phyloP scores from a whole-genome alignment of 2,888 invertebrate species.

The Drosophila birchii region DNA sequence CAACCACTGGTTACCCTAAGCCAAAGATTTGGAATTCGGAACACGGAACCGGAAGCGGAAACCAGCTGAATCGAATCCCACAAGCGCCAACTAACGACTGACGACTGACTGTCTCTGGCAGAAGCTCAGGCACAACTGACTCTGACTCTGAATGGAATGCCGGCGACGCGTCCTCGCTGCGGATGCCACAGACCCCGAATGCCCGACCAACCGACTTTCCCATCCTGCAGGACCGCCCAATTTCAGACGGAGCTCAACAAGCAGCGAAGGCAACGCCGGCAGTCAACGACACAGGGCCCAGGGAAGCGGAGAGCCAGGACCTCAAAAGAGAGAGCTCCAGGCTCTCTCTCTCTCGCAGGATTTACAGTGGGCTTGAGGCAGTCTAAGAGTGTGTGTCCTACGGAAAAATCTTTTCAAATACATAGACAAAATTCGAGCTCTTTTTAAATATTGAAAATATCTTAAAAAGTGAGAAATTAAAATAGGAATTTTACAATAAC shows the following conservation, averaged over 20 bases:
- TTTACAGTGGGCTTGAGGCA: slow-evolving; percentile 49
- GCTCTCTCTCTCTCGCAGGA: slow-evolving; percentile 16
- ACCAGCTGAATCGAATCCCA: slow-evolving; percentile 26
- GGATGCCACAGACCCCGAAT: slow-evolving; percentile 46
- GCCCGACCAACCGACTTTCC: slow-evolving; percentile 29
- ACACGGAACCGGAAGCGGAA: slow-evolving; percentile 37
- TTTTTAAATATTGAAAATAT: no score
- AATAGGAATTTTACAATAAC: background rate
- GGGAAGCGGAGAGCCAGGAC: slow-evolving; percentile 31
- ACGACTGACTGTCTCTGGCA: slow-evolving; percentile 67
- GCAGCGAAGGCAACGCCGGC: slow-evolving; percentile 45
- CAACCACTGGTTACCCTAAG: slow-evolving; percentile 64
- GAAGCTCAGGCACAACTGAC: slow-evolving; percentile 74
- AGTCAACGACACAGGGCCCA: slow-evolving; percentile 59
- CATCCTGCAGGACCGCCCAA: slow-evolving; percentile 68
- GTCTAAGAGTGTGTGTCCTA: background rate
- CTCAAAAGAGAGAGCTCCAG: background rate
- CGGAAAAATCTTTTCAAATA: background rate
- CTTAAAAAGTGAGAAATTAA: no score
- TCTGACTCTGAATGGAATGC: slow-evolving; percentile 52
- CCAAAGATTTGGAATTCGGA: slow-evolving; percentile 41
- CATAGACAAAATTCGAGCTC: no score
- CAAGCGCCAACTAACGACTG: slow-evolving; percentile 10
- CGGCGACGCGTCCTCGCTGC: slow-evolving; percentile 69
- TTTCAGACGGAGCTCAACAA: slow-evolving; percentile 41